Conservation (phyloP, 2,113 vertebrate species). For the Pseudopipra pipra region DNA sequence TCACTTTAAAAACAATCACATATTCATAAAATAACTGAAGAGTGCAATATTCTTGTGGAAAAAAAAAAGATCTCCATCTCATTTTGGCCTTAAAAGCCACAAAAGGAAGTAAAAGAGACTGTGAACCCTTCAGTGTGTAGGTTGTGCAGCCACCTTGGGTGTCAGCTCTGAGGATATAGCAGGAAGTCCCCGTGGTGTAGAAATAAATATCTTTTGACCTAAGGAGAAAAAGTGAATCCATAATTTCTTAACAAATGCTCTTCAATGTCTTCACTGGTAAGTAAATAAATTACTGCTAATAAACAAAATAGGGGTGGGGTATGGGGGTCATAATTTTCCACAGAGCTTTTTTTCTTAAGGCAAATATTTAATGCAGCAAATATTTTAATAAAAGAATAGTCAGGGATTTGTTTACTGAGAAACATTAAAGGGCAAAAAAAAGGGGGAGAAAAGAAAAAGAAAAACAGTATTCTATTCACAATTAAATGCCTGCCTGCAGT, state of each 20-base stretch:
- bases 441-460: too few relatives aligned
- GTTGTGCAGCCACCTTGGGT: background rate
- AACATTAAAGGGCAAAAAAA: background rate
- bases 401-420: background rate
- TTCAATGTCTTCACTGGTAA: background rate
- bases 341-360: background rate
- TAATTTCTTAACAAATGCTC: background rate
- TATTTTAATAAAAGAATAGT: background rate
- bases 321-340: background rate
- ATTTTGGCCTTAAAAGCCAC: conserved; percentile 9
- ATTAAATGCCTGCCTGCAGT: background rate
- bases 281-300: background rate
- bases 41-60: background rate
- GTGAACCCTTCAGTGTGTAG: background rate
- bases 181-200: background rate
- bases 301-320: background rate
- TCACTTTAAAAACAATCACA: background rate
- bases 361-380: background rate
- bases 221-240: background rate
- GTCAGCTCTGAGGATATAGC: background rate
- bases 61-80: background rate
- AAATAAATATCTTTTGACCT: background rate
- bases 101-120: conserved; percentile 47
- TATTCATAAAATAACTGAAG: background rate
- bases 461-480: background rate